Conservation (phyloP, 2,113 vertebrate genomes). For the Cebus imitator region DNA sequence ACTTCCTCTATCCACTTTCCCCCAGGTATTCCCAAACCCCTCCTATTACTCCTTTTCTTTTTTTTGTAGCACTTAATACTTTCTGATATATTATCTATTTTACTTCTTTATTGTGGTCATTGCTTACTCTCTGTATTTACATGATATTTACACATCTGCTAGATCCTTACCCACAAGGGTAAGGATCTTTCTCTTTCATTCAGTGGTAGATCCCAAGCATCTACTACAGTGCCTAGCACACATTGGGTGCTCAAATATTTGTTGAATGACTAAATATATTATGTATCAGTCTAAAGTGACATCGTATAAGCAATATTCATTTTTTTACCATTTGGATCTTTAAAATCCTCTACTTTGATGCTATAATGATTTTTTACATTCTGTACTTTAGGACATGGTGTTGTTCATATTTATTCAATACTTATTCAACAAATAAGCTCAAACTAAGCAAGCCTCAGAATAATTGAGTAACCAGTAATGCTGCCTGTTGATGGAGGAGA, state of each 20-base stretch:
- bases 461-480: neutral
- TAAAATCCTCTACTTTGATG: neutral
- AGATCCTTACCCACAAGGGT: neutral
- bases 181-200: neutral
- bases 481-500: neutral
- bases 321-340: slow-evolving; percentile 18
- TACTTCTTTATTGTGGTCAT: neutral
- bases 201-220: neutral
- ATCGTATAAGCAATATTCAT: neutral
- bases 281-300: neutral
- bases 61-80: neutral
- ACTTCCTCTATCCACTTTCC: neutral
- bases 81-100: neutral
- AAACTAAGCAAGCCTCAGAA: neutral
- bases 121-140: neutral
- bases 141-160: neutral
- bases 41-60: neutral
- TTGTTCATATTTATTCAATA: neutral
- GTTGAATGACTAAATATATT: neutral
- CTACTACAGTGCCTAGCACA: neutral
- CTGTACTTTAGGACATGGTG: neutral
- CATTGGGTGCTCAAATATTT: neutral
- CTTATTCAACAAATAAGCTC: neutral
- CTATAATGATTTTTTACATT: neutral
- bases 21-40: neutral